Evolutionary conservation across 2,797 vertebrate genomes (phyloP), one percentile per base, ranked within the genome.

Genomic region (Hapalemur alaotrensis): DNA sequence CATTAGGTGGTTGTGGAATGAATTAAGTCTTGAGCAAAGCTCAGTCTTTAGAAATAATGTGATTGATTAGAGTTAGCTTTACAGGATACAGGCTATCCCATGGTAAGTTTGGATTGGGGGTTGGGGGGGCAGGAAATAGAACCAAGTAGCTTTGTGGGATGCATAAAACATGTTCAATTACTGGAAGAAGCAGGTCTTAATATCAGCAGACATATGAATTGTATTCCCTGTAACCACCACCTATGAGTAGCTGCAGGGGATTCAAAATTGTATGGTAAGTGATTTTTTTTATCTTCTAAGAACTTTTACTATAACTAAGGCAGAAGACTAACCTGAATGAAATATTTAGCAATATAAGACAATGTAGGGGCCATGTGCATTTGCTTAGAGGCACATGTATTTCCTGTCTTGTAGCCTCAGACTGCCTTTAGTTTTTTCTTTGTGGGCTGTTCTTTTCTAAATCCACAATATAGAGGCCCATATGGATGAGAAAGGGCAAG

Each of bases 281-380:
- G 12, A 87, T 32, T 80, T 91, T 80, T 91, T 59, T 63, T 57
- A 18, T 78, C 78, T 81, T 81, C 17, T 67, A 11, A 73, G 7
- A 79, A 61, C 79, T 89, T n/a, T 23, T 30, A 43, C 52, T 89
- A 35, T 72, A 43, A 41, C 14, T n/a, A 46, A 46, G 57, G 20
- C 48, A 20, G 52, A 70, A 57, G 38, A 41, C 5, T 41, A 28
- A 52, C 14, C n/a, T 12, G 25, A 67, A 17, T 48, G 75, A 90
- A 41, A 59, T 81, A 52, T 20, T 72, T 10, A 28, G 38, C 63
- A 32, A 4, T 32, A 3, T 7, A 46, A 5, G 20, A 20, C 57
- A 32, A 0, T 50, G 22, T 50, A 4, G 35, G 23, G 35, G 18
- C 52, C 30, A 0, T 48, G 4, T 38, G 5, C 65, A 9, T 73